These are phyloP conservation scores for Drosophila borealis DNA, from an alignment of 2,888 invertebrate species.

Conservation along the genomic window DNA sequence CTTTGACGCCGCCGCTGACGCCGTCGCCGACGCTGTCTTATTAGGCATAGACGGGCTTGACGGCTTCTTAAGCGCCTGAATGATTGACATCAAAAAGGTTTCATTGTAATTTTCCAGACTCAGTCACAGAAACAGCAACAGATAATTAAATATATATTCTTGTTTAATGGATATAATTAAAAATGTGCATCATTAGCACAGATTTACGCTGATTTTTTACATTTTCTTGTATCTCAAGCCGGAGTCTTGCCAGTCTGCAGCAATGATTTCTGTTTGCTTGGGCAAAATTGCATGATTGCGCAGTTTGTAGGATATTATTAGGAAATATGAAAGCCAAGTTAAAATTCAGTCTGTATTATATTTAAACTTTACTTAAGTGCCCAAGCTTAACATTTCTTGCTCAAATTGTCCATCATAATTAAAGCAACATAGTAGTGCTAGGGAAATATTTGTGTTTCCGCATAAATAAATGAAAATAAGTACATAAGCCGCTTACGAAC, in stretches of 20 bases:
- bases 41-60: slow-evolving; percentile 72
- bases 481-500: slow-evolving; percentile 17
- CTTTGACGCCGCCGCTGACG: slow-evolving; percentile 59
- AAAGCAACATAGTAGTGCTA: no score
- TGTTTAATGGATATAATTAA: slow-evolving; percentile 58
- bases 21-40: slow-evolving; percentile 47
- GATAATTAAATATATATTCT: slow-evolving; percentile 56
- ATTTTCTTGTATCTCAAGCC: slow-evolving; percentile 32
- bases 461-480: slow-evolving; percentile 9
- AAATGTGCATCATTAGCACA: slow-evolving; percentile 64
- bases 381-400: neutral
- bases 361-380: no score
- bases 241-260: neutral
- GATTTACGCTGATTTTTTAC: slow-evolving; percentile 48
- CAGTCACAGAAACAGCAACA: slow-evolving; percentile 35
- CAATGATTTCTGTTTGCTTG: slow-evolving; percentile 34
- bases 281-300: slow-evolving; percentile 38
- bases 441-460: neutral
- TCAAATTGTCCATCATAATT: no score
- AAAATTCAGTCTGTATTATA: no score
- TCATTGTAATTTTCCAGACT: slow-evolving; percentile 36
- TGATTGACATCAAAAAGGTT: slow-evolving; percentile 82
- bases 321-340: no score
- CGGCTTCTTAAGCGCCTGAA: slow-evolving; percentile 78
- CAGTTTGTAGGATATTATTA: slow-evolving; percentile 5